Percentiles rank a stretch among this genome's conserved stretches.
Evolutionary conservation across 2,113 vertebrate genomes (phyloP).

Genomic region (Lichenostomus cassidix): DNA sequence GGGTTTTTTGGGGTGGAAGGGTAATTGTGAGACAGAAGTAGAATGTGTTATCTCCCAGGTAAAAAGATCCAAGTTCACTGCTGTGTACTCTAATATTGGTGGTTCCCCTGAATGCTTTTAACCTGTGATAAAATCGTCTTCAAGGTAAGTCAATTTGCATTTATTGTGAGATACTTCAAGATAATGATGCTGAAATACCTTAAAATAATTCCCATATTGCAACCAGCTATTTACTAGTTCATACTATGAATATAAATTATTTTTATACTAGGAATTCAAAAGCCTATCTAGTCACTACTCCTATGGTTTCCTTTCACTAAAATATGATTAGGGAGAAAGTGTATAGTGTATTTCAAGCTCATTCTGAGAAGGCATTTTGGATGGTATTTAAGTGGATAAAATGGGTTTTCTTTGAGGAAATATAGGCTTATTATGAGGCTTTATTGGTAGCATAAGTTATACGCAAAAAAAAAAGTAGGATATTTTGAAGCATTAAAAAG

Average conservation of each 20-base stretch:
- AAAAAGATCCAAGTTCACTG: neutral
- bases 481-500: neutral
- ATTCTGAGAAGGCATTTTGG: neutral
- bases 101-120: neutral
- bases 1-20: rapidly evolving
- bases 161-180: neutral
- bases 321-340: neutral
- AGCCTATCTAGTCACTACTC: neutral
- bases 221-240: neutral
- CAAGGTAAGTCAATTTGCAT: neutral
- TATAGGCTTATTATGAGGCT: neutral
- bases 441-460: neutral
- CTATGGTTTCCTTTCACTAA: neutral
- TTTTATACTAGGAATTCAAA: neutral
- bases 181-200: neutral
- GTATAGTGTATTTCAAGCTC: neutral
- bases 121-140: neutral
- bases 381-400: neutral
- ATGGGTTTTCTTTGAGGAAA: neutral
- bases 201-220: neutral
- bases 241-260: neutral
- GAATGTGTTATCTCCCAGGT: neutral
- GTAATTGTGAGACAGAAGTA: neutral
- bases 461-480: neutral
- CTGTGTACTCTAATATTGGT: neutral